These are phyloP conservation scores for Siphonodentalium dalli DNA, from an alignment of 2,888 invertebrate genomes.

Conservation along the genomic window DNA sequence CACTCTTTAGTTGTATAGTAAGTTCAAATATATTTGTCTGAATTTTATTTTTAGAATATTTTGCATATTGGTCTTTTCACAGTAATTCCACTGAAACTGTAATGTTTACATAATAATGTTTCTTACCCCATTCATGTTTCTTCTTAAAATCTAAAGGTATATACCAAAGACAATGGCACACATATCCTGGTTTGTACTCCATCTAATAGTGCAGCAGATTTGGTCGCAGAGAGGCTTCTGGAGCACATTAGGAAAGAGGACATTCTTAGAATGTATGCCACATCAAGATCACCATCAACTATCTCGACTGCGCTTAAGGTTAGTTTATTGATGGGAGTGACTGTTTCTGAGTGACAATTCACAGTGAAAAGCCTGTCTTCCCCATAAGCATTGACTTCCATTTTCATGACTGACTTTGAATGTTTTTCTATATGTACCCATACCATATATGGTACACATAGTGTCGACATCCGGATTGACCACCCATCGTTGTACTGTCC, in stretches of 20 bases:
- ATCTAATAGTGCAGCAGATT: constrained; percentile 33
- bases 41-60: constrained; percentile 11
- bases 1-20: neutral
- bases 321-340: neutral
- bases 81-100: too few species aligned
- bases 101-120: too few species aligned
- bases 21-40: too few species aligned
- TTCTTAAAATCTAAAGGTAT: neutral
- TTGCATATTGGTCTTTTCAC: neutral
- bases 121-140: neutral
- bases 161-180: neutral
- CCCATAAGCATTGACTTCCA: too few species aligned
- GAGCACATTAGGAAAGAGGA: constrained; percentile 22
- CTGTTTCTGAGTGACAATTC: neutral
- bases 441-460: too few species aligned
- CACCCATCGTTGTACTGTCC: too few species aligned
- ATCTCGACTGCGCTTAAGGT: constrained; percentile 17
- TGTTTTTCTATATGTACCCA: too few species aligned
- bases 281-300: constrained; percentile 12
- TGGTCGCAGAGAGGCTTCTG: constrained; percentile 33
- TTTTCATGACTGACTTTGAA: too few species aligned
- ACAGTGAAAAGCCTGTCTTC: too few species aligned
- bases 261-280: constrained; percentile 32
- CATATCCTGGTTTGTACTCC: constrained; percentile 15
- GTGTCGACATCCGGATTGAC: too few species aligned